Base-by-base conservation (phyloP, 2,888 invertebrate species). In the Pachydiplax longipennis region DNA sequence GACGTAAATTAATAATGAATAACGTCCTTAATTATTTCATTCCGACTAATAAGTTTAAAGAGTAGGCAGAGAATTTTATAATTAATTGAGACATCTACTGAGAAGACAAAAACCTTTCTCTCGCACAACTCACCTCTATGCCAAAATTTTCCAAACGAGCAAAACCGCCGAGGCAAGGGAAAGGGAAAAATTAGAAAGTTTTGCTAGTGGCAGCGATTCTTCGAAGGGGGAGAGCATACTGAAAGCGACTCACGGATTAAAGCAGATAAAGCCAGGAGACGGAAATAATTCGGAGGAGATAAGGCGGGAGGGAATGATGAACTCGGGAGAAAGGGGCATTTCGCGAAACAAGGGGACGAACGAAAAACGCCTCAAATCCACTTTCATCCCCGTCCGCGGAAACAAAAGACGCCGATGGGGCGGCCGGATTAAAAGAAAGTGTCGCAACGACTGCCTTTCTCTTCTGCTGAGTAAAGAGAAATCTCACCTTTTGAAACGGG, bases 341-440 rank as follows among this genome's bases (percentile, higher is more conserved):
- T 15, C 83, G 31, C 35, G 58, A 58, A 58, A 12, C 22, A 31
- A 83, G 82, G 53, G 58, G 40, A 18, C 2, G 25, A 31, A 80
- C 18, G 80, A 61, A 35, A 58, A 58, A 37, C 35, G 61, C 22
- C 25, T 25, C 82, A 25, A 48, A 82, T 82, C 25, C 82, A 82
- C 25, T 61, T 58, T 83, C 83, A 48, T 44, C 53, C 53, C 10
- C 48, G 13, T 44, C 53, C 53, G 65, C 48, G 13, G 35, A 87
- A 87, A 87, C 87, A 87, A 87, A 87, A 65, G 87, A 31, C 61
- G 22, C n/a, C 58, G 61, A 61, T 58, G 35, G 73, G 25, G 73
- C 25, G 73, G 73, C 8, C 25, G 73, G 73, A 12, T 73, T 73
- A 31, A 25, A 73, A 73, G 73, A 73, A 37, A 87, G 65, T 87